phyloP scores from a whole-genome alignment of 2,113 vertebrate species.

The Oostethus manadensis region DNA sequence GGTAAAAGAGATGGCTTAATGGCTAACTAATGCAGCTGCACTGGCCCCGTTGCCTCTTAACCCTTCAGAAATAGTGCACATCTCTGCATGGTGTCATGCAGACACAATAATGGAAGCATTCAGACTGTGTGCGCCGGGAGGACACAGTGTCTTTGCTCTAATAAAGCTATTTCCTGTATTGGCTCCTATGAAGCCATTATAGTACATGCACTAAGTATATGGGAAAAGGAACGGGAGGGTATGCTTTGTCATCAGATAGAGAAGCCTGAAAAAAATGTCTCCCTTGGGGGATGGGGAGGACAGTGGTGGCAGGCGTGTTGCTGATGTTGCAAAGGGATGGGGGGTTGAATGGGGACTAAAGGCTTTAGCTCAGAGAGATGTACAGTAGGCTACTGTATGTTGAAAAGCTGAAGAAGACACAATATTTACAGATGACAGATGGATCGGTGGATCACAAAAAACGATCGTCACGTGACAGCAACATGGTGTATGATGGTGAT shows the following conservation, averaged over 20 bases:
- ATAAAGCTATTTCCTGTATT: neutral
- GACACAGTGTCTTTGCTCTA: conserved; percentile 7
- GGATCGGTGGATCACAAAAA: no score
- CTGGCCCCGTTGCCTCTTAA: conserved; percentile 7
- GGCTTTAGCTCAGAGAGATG: conserved; percentile 5
- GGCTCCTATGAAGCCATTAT: neutral
- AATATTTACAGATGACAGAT: neutral
- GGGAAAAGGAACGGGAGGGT: neutral
- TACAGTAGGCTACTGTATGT: neutral
- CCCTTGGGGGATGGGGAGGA: conserved; percentile 29
- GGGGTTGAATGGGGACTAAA: conserved; percentile 12
- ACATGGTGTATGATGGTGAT: no score
- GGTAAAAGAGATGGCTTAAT: conserved; percentile 42
- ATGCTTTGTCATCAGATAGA: conserved; percentile 7
- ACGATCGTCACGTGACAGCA: no score
- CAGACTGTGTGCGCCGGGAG: neutral
- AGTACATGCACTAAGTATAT: neutral
- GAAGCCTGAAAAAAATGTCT: conserved; percentile 22
- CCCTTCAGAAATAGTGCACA: conserved; percentile 39
- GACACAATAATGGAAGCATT: conserved; percentile 1
- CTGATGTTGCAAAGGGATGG: conserved; percentile 8
- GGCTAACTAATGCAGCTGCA: conserved; percentile 39
- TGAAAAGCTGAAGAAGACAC: neutral
- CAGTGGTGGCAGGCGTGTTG: conserved; percentile 3
- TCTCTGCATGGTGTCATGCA: conserved; percentile 16